These are phyloP conservation scores for Pseudobourletiella spinata DNA, from an alignment of 1,140 invertebrate genomes.

Conservation along the genomic window DNA sequence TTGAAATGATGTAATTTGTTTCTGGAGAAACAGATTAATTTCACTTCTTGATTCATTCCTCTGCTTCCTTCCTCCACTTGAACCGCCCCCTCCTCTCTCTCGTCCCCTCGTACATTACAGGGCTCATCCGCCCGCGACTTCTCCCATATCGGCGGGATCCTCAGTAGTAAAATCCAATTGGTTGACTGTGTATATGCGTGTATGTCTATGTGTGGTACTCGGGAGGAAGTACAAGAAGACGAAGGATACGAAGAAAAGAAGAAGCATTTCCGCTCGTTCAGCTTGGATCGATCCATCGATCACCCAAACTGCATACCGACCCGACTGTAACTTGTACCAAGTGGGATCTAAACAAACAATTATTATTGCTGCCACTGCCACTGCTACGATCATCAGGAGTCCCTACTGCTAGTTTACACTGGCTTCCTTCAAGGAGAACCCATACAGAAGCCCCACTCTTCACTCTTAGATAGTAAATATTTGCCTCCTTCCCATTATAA, in stretches of 20 bases:
- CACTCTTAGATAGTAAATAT: not conserved
- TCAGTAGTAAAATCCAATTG: no score
- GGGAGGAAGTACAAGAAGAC: no score
- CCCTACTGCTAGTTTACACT: no score
- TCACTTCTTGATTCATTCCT: constrained; percentile 24
- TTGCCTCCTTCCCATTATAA: no score
- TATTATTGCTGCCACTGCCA: not conserved
- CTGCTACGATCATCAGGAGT: not conserved
- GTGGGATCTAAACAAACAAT: not conserved
- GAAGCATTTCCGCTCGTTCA: not conserved
- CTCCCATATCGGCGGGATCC: no score
- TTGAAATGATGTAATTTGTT: constrained; percentile 32
- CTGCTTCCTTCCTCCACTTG: not conserved
- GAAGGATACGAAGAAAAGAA: not conserved
- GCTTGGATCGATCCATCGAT: not conserved
- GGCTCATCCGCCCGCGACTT: not conserved
- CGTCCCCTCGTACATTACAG: not conserved
- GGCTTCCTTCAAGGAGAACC: not conserved
- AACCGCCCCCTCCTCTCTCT: not conserved
- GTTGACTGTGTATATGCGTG: no score
- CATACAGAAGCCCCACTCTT: not conserved
- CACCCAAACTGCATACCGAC: not conserved
- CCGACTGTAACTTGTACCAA: not conserved
- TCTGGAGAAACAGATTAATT: constrained; percentile 31
- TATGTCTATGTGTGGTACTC: no score